Percentiles rank a stretch among this genome's conserved stretches.
Evolutionary conservation across 2,888 invertebrate genomes (phyloP).

Genomic region (Brachypalpus laphriformis): DNA sequence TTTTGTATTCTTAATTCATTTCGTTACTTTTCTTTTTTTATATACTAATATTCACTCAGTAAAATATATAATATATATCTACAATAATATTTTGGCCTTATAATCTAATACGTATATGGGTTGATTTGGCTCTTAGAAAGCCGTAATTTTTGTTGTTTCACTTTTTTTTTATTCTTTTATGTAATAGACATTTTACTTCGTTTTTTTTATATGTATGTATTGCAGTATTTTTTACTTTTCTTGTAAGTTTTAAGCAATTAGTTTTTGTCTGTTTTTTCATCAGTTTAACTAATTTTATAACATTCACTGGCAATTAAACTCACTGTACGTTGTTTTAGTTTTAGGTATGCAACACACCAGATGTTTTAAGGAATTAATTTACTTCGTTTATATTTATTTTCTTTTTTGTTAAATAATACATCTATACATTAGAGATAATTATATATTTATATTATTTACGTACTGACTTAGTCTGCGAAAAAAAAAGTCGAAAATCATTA

Average conservation of each 20-base stretch:
- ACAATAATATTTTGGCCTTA: conserved; percentile 80
- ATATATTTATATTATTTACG: conserved; percentile 62
- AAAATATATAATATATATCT: conserved; percentile 75
- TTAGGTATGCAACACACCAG: conserved; percentile 79
- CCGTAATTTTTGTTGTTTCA: conserved; percentile 70
- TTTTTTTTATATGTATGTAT: conserved; percentile 75
- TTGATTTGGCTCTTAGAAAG: conserved; percentile 76
- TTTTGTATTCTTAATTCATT: conserved; percentile 49
- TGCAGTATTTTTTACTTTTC: conserved; percentile 38
- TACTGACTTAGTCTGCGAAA: conserved; percentile 67
- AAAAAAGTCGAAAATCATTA: conserved; percentile 38
- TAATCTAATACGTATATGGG: conserved; percentile 82
- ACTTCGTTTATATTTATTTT: conserved; percentile 36
- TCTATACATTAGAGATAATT: conserved; percentile 66
- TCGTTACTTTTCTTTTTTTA: conserved; percentile 45
- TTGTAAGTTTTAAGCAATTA: conserved; percentile 49
- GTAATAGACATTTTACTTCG: conserved; percentile 80
- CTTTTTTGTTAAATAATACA: conserved; percentile 64
- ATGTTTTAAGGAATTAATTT: conserved; percentile 47
- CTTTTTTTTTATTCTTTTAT: conserved; percentile 61
- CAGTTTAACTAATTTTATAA: conserved; percentile 68
- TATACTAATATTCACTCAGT: conserved; percentile 72
- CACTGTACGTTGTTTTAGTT: conserved; percentile 71
- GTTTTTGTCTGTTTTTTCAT: conserved; percentile 49
- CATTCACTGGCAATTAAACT: conserved; percentile 72